Conservation (phyloP, 2,888 invertebrate species). For the Hanleya hanleyi region DNA sequence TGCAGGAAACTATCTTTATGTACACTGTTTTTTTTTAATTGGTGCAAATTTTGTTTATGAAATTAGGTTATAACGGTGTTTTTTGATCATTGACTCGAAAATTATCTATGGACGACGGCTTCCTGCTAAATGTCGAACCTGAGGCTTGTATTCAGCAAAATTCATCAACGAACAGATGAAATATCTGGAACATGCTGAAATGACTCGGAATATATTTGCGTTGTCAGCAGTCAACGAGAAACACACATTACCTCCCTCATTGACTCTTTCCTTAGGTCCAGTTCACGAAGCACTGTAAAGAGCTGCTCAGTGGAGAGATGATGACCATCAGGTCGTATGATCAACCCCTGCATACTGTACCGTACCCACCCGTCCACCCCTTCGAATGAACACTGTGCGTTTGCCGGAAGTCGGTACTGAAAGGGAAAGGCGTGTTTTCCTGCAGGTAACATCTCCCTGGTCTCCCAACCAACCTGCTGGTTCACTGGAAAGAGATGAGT, state of each 20-base stretch:
- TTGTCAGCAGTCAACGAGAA: too few relatives aligned
- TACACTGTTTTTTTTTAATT: too few relatives aligned
- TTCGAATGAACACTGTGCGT: conserved; percentile 67
- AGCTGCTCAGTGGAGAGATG: conserved; percentile 55
- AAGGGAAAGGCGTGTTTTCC: conserved; percentile 68
- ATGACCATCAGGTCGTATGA: conserved; percentile 58
- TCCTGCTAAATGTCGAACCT: too few relatives aligned
- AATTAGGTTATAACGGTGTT: too few relatives aligned
- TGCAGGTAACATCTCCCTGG: conserved; percentile 59
- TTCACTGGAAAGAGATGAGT: conserved; percentile 48
- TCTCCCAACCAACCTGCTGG: conserved; percentile 62
- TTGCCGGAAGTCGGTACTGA: conserved; percentile 64
- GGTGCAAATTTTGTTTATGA: too few relatives aligned
- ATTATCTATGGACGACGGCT: too few relatives aligned
- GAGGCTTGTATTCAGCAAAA: too few relatives aligned
- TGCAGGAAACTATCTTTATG: too few relatives aligned
- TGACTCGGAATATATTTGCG: too few relatives aligned
- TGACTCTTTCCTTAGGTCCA: conserved; percentile 33
- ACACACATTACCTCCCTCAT: conserved; percentile 5
- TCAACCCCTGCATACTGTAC: conserved; percentile 62
- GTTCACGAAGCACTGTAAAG: conserved; percentile 62
- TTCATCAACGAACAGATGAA: too few relatives aligned
- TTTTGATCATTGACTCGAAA: too few relatives aligned
- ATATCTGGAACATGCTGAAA: too few relatives aligned
- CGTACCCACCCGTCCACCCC: conserved; percentile 61